phyloP scores from a whole-genome alignment of 64 coral and sea anemone species.

The Dendronephthya gigantea region DNA sequence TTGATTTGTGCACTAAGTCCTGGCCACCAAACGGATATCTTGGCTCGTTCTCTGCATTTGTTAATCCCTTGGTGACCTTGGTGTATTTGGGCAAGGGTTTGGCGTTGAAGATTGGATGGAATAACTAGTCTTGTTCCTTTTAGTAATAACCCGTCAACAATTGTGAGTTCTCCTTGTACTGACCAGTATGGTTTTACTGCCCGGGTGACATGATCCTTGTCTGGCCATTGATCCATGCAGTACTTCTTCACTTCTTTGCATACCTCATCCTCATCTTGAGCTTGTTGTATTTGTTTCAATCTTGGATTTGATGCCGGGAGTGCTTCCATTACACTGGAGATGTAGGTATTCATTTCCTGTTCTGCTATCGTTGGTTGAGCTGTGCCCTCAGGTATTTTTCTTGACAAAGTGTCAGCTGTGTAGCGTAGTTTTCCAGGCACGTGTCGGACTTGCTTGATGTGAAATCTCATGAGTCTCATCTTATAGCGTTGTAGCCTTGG shows the following conservation, averaged over 20 bases:
- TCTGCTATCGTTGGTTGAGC: constrained; percentile 6
- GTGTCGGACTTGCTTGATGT: constrained; percentile 12
- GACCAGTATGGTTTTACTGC: constrained; percentile 32
- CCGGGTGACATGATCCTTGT: constrained; percentile 13
- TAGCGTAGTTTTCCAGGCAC: constrained; percentile 24
- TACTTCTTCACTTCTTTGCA: constrained; percentile 1
- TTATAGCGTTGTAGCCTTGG: constrained; percentile 10
- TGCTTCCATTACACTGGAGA: constrained; percentile 22
- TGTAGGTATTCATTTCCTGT: constrained; percentile 18
- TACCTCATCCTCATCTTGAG: no score
- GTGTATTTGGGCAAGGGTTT: constrained; percentile 38
- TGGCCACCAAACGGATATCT: constrained; percentile 29
- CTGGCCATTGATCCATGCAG: constrained; percentile 29
- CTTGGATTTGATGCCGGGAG: not conserved
- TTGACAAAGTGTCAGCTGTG: constrained; percentile 24
- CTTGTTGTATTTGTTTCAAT: constrained; percentile 19
- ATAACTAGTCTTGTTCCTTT: constrained; percentile 36
- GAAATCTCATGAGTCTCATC: constrained; percentile 40
- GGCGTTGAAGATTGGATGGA: constrained; percentile 27
- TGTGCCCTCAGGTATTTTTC: not conserved
- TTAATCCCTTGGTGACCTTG: constrained; percentile 32
- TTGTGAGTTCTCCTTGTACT: not conserved
- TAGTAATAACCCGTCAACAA: constrained; percentile 29
- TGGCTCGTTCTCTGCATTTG: constrained; percentile 38
- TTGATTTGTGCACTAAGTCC: constrained; percentile 39